These are phyloP conservation scores for Trigoniulus corallinus DNA, from an alignment of 1,140 invertebrate species.

Conservation along the genomic window DNA sequence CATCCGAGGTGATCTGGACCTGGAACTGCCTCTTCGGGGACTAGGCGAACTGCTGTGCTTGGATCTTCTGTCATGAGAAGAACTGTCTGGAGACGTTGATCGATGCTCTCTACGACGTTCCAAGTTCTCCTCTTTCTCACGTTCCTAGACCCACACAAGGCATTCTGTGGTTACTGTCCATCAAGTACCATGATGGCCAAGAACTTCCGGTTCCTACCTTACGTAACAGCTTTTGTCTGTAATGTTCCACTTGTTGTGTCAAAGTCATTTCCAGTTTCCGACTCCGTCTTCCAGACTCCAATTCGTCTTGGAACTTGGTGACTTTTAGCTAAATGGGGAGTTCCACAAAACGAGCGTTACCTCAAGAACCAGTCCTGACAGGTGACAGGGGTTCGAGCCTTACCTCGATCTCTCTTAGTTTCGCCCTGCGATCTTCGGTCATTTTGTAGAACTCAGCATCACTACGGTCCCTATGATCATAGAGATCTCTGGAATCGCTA, in stretches of 20 bases:
- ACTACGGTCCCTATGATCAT: background rate
- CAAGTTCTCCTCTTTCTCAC: constrained; percentile 2
- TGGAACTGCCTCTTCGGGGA: background rate
- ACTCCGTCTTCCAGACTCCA: constrained; percentile 64
- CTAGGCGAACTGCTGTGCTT: background rate
- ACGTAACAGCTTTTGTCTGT: constrained; percentile 70
- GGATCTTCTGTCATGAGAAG: constrained; percentile 11
- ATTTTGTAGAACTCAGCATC: constrained; percentile 11
- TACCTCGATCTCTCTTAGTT: constrained; percentile 74
- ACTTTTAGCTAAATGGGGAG: constrained; percentile 73
- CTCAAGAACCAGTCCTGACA: background rate
- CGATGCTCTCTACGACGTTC: too few relatives aligned
- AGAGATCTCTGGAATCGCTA: too few relatives aligned
- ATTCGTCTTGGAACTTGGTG: constrained; percentile 88
- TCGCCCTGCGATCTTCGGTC: constrained; percentile 58
- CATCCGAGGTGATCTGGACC: constrained; percentile 6
- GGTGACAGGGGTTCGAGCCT: background rate
- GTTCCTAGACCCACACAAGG: too few relatives aligned
- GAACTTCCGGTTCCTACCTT: constrained; percentile 47
- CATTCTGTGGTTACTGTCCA: too few relatives aligned
- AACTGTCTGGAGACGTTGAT: constrained; percentile 2
- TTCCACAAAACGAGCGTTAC: constrained; percentile 1
- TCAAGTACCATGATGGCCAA: too few relatives aligned
- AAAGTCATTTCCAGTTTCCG: constrained; percentile 61
- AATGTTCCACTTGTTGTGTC: constrained; percentile 73